Base-by-base conservation (phyloP, 2,113 vertebrate species). In the Phocoena sinus region DNA sequence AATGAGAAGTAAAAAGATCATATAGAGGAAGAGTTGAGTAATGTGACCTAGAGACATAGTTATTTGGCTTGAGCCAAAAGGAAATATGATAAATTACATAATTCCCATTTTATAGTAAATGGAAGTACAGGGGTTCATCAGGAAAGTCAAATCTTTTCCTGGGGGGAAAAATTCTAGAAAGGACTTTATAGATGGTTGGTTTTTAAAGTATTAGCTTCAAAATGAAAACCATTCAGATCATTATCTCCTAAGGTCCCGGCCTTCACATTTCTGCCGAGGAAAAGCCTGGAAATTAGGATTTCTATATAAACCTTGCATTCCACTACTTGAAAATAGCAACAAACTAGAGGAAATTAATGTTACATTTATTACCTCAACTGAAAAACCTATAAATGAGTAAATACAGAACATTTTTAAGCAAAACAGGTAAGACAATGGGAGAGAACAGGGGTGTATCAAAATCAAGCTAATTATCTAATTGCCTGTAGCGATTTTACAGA, bases 191-290 rank as follows among this genome's bases (percentile, higher is more conserved):
- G 21, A 65, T 71, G 44, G 4, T 15, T 87, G 68, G 26, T 2
- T 41, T 93, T 92, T 76, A 74, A 84, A 88, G 9, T 47, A 31
- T 60, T 96, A 56, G 18, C 83, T 74, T 94, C 65, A 63, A 95
- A 94, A 65, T 53, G 23, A 95, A 83, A 92, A 95, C 65, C 10
- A 70, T 71, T 85, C 82, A 87, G 14, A n/a, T 53, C 21, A 79
- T 83, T 65, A 9, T 79, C 18, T 67, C 1, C 44, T 41, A 60
- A 86, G 13, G 38, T 15, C 11, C 26, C 79, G 13, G 18, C 6
- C 33, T 91, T 76, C 67, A 53, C 60, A 21, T 41, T 83, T 77
- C 60, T 95, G 60, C 41, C 87, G 28, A 85, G 3, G n/a, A 89
- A 76, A 89, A 60, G 0, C 36, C 36, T 89, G 15, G n/a, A 76